Percentiles rank a stretch among this genome's conserved stretches.
phyloP scores from a whole-genome alignment of 92 coral and sea anemone genomes.

The Muricea muricata region DNA sequence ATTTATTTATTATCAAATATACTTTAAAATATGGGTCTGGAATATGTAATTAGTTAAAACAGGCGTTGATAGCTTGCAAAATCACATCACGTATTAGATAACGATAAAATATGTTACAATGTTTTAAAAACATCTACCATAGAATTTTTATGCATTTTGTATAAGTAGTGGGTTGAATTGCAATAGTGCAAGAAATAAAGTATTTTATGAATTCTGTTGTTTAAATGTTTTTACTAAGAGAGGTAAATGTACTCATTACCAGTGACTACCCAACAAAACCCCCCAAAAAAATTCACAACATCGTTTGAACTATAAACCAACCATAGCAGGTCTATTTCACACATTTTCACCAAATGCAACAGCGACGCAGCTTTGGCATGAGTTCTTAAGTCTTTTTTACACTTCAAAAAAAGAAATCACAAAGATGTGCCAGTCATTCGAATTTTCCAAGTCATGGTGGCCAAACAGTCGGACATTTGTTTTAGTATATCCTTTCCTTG shows the following conservation, averaged over 20 bases:
- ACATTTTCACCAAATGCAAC: too few species aligned
- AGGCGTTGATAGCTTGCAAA: conserved; percentile 10
- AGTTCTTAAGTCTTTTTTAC: too few species aligned
- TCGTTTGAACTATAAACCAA: too few species aligned
- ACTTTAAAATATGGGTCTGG: conserved; percentile 20
- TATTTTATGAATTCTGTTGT: conserved; percentile 29
- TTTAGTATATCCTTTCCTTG: too few species aligned
- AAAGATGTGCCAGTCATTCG: too few species aligned
- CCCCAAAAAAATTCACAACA: neutral
- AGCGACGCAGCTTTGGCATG: too few species aligned
- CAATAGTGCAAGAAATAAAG: conserved; percentile 42
- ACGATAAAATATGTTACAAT: neutral
- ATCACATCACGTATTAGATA: neutral
- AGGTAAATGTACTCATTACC: too few species aligned
- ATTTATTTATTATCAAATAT: conserved; percentile 41
- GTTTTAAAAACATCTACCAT: neutral
- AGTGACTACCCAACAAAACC: neutral
- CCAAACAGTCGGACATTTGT: too few species aligned
- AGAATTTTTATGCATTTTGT: conserved; percentile 35
- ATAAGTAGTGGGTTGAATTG: conserved; percentile 41
- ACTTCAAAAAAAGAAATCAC: too few species aligned
- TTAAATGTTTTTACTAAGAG: neutral
- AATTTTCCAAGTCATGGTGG: too few species aligned
- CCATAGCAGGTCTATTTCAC: too few species aligned
- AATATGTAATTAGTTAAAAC: conserved; percentile 1